Base-by-base conservation (phyloP, 2,797 vertebrate genomes). In the Poecilia velifera region DNA sequence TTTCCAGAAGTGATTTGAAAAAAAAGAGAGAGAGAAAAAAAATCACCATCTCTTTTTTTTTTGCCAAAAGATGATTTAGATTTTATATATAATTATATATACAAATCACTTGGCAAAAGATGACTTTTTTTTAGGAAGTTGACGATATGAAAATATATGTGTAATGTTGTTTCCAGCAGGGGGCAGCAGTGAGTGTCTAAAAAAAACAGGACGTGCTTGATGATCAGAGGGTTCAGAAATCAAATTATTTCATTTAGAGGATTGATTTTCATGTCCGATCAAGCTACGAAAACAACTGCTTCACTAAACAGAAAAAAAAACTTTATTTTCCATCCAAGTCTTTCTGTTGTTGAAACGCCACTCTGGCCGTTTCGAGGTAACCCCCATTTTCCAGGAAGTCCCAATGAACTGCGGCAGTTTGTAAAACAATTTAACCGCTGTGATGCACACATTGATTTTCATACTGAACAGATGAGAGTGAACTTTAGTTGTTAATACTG, bases 331-430 rank as follows among this genome's bases (percentile, higher is more conserved):
- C 31, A 34, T 34, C 28, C 6, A 34, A 18, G 31, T 68, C 36
- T 12, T 68, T 25, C 20, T 68, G 36, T 25, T 25, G 9, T 5
- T 68, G 34, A 64, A 20, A 25, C 36, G 36, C 36, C 64, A 68
- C 8, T 9, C 16, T 34, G 20, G 36, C 10, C 9, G 7, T 68
- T 39, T 25, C 34, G 36, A 25, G 64, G 4, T 41, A 2, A 43
- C 22, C 49, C 9, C 66, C n/a, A 14, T 36, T 77, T 77, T 55
- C 66, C 66, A 8, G 76, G 66, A 77, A 77, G 49, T 72, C 25
- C 10, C 36, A 6, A 8, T 53, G 49, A 16, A 34, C 74, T 49
- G 74, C 14, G 6, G 43, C 43, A 49, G 55, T 62, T 22, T 22
- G 74, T 36, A 36, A 66, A 45, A 31, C 59, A 34, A n/a, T 64